These are phyloP conservation scores for Axea sp. DNA, from an alignment of 2,888 invertebrate genomes.

Conservation along the genomic window DNA sequence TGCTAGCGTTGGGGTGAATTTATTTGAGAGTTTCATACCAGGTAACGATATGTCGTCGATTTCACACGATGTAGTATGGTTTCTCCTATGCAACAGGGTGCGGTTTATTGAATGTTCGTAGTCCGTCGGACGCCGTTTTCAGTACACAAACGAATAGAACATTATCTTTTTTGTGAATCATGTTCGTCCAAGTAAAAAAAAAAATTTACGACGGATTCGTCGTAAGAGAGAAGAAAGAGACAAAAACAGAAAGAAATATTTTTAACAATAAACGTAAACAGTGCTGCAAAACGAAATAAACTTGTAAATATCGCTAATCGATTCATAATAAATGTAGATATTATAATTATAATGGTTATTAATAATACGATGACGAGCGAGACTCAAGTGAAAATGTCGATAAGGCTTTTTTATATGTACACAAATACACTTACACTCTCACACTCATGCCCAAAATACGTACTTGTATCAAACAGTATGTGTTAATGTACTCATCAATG, in stretches of 20 bases:
- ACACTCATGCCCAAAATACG: constrained; percentile 44
- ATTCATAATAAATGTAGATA: constrained; percentile 75
- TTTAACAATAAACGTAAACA: constrained; percentile 68
- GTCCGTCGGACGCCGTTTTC: constrained; percentile 39
- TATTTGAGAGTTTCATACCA: constrained; percentile 33
- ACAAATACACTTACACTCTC: constrained; percentile 58
- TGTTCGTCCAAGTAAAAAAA: constrained; percentile 58
- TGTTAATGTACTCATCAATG: constrained; percentile 55
- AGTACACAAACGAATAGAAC: constrained; percentile 45
- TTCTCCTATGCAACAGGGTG: constrained; percentile 59
- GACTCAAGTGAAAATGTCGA: constrained; percentile 73
- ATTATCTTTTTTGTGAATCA: constrained; percentile 59
- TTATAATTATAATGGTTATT: constrained; percentile 65
- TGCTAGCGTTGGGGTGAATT: constrained; percentile 35
- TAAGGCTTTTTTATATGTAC: constrained; percentile 75
- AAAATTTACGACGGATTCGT: constrained; percentile 41
- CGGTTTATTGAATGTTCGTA: constrained; percentile 45
- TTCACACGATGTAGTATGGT: constrained; percentile 18
- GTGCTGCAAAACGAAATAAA: constrained; percentile 57
- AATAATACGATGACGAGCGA: constrained; percentile 64
- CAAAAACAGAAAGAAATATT: constrained; percentile 67
- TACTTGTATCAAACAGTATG: constrained; percentile 52
- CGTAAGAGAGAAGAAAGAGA: constrained; percentile 57
- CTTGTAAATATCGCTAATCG: constrained; percentile 75
- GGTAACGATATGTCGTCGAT: constrained; percentile 10